These are phyloP conservation scores for Chaetogeoica ovagalla DNA, from an alignment of 2,888 invertebrate species.

Conservation along the genomic window DNA sequence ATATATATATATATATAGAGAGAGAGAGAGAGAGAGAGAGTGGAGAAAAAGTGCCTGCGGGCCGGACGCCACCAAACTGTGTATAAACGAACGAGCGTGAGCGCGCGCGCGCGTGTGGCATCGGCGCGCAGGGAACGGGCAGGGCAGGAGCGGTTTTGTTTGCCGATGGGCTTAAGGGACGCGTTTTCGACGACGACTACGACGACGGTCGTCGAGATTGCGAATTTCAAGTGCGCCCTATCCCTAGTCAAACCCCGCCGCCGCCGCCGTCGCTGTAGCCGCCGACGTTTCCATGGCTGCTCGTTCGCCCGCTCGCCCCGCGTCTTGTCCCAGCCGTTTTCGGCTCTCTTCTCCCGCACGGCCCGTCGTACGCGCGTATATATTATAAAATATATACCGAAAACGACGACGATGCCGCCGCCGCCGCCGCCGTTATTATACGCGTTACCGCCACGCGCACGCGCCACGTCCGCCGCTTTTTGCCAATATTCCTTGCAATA, in stretches of 20 bases:
- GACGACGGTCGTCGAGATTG: slow-evolving; percentile 50
- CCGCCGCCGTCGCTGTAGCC: slow-evolving; percentile 7
- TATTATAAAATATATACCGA: too few relatives aligned
- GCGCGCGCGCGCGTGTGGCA: not conserved
- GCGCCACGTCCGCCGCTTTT: too few relatives aligned
- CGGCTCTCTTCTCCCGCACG: not conserved
- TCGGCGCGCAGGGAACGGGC: too few relatives aligned
- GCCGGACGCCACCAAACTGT: slow-evolving; percentile 45
- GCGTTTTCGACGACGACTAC: slow-evolving; percentile 44
- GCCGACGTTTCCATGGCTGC: slow-evolving; percentile 27
- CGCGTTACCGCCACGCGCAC: too few relatives aligned
- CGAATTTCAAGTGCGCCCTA: slow-evolving; percentile 44
- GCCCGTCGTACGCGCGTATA: not conserved
- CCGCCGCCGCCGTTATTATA: too few relatives aligned
- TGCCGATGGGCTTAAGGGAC: slow-evolving; percentile 53
- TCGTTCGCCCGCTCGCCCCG: not conserved
- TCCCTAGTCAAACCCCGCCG: slow-evolving; percentile 27
- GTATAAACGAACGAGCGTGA: too few relatives aligned
- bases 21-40: not conserved
- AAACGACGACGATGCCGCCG: too few relatives aligned
- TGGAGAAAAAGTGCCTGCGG: slow-evolving; percentile 48
- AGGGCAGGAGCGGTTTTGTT: slow-evolving; percentile 42
- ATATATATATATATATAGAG: too few relatives aligned
- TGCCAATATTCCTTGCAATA: too few relatives aligned
- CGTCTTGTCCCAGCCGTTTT: not conserved